Conservation (phyloP, 2,113 vertebrate genomes). For the Clupea harengus region DNA sequence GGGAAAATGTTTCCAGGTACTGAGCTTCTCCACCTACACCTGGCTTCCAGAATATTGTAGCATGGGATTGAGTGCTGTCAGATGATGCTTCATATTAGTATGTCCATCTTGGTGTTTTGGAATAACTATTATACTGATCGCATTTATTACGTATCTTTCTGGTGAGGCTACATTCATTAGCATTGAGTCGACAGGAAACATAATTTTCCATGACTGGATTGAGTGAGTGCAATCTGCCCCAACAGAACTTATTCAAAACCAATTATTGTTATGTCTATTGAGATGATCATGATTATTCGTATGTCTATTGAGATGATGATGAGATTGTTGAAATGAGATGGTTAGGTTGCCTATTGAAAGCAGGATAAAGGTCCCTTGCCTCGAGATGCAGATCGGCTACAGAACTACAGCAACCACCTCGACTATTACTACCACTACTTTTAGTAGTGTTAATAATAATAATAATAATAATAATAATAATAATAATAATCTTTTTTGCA, state of each 20-base stretch:
- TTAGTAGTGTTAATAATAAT: not conserved
- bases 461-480: slow-evolving; percentile 19
- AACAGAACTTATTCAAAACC: not conserved
- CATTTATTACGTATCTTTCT: not conserved
- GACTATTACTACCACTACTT: not conserved
- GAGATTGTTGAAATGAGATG: not conserved
- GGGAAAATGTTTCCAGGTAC: not conserved
- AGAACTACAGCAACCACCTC: not conserved
- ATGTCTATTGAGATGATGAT: not conserved
- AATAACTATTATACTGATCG: not conserved
- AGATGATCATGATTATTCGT: not conserved
- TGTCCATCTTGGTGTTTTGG: not conserved
- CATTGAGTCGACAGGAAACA: not conserved
- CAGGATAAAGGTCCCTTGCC: not conserved
- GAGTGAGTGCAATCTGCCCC: not conserved
- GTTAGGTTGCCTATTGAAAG: not conserved
- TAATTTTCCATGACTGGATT: not conserved
- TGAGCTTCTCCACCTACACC: not conserved
- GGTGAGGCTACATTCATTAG: not conserved
- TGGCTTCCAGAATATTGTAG: not conserved
- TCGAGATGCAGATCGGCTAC: not conserved
- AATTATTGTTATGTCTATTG: not conserved
- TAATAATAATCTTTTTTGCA: not conserved
- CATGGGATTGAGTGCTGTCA: not conserved
- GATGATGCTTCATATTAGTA: not conserved